A percentile compares a stretch with the other conserved stretches of the same genome.
These are phyloP conservation scores for Mantis religiosa DNA, from an alignment of 2,888 invertebrate species.

Conservation along the genomic window DNA sequence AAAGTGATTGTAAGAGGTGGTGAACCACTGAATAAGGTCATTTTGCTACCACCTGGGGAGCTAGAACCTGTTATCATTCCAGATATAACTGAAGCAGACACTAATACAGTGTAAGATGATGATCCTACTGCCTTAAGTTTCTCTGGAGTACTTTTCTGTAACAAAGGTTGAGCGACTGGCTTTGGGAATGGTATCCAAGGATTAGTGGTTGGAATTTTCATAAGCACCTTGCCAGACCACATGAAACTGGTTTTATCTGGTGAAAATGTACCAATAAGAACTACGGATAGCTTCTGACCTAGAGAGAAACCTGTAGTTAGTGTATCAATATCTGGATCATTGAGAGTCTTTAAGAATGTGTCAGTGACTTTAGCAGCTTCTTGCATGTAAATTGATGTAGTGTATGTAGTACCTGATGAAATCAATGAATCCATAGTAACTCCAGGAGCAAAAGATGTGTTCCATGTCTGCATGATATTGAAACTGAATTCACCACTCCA, in stretches of 20 bases:
- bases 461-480: background rate
- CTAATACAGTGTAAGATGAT: background rate
- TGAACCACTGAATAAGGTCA: background rate
- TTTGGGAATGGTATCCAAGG: background rate
- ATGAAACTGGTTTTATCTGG: slow-evolving; percentile 27
- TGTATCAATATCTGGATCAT: background rate
- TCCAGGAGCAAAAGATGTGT: background rate
- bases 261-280: slow-evolving; percentile 29
- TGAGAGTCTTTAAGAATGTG: background rate
- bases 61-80: background rate
- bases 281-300: background rate
- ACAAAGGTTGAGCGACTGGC: background rate
- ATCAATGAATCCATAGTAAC: background rate
- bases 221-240: slow-evolving; percentile 17
- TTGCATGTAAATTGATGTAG: background rate
- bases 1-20: background rate
- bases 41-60: background rate
- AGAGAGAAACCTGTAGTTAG: background rate
- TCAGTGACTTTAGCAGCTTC: background rate
- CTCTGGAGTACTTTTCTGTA: background rate
- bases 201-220: background rate
- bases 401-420: background rate
- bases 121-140: background rate
- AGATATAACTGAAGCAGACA: background rate
- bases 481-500: background rate